phyloP scores from a whole-genome alignment of 2,888 invertebrate species.

The Eudasyphora cyanicolor region DNA sequence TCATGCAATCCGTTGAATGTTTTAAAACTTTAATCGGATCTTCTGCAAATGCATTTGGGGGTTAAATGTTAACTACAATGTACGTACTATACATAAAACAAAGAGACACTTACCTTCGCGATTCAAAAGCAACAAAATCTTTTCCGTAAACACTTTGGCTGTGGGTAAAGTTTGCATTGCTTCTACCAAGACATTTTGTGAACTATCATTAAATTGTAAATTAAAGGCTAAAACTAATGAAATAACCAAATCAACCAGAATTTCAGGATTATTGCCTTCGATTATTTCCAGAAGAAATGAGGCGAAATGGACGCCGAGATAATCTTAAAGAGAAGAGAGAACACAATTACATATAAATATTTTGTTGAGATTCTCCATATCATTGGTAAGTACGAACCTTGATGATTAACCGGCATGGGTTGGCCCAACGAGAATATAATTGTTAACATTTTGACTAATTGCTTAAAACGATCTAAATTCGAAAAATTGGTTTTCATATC shows the following conservation, averaged over 20 bases:
- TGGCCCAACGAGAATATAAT: slow-evolving; percentile 96
- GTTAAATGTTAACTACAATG: neutral
- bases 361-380: too few species aligned
- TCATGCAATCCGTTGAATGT: slow-evolving; percentile 87
- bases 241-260: slow-evolving; percentile 91
- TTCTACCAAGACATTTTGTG: slow-evolving; percentile 87
- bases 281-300: slow-evolving; percentile 90
- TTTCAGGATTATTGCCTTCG: slow-evolving; percentile 92
- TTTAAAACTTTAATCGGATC: slow-evolving; percentile 93
- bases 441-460: slow-evolving; percentile 90
- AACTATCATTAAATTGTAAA: slow-evolving; percentile 87
- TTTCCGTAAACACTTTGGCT: slow-evolving; percentile 95
- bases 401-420: slow-evolving; percentile 92
- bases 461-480: slow-evolving; percentile 89
- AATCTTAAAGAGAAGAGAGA: slow-evolving; percentile 83
- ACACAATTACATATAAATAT: neutral
- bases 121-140: slow-evolving; percentile 91
- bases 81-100: neutral
- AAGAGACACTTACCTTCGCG: slow-evolving; percentile 88
- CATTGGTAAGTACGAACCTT: slow-evolving; percentile 85
- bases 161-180: slow-evolving; percentile 85
- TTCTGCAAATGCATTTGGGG: slow-evolving; percentile 82
- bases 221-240: slow-evolving; percentile 93
- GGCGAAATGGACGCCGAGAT: slow-evolving; percentile 91
- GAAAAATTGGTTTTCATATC: slow-evolving; percentile 90